Evolutionary conservation across 2,888 invertebrate species (phyloP), one percentile per base, ranked within the genome.

Genomic region (Adela reaumurella): DNA sequence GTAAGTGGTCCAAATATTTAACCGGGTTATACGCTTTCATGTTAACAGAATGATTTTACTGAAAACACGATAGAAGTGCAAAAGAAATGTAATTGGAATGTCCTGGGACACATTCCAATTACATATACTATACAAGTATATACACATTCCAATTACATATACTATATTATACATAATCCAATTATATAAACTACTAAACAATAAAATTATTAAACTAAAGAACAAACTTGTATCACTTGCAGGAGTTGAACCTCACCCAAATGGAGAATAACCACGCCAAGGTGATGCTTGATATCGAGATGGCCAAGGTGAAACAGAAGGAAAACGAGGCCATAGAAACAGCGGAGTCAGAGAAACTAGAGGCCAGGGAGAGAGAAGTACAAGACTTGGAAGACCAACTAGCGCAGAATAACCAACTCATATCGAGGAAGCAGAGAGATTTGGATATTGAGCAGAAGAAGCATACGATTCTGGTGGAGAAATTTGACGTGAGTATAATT

Each of bases 211-310:
- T 8, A 8, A 24, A 24, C n/a, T n/a, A 24, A 24, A 8, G 5
- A 24, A 6, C 8, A 24, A 24, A 24, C 8, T 4, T 24, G 24
- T 24, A 4, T 35, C 14, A 18, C 50, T 53, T 56, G 43, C 61
- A 83, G 73, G 87, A 87, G 68, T 70, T 85, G 51, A 57, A 69
- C 3, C 57, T 84, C 43, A 70, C 71, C 50, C 62, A 76, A 48
- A 69, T 78, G 55, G 86, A 87, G 62, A 85, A 85, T 55, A 70
- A 76, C 35, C 82, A 83, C 55, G 83, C 84, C 1, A 81, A 79
- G 53, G 62, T 81, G 50, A 64, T 81, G 61, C 68, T 77, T 54
- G 85, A 85, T 59, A 82, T 83, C 49, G 88, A 85, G 58, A 77
- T 73, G 53, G 74, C 50, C 29, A 51, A 62, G 8, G 58, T 54